Evolutionary conservation across 2,797 vertebrate genomes (phyloP).

Genomic region (Naso thynnoides): DNA sequence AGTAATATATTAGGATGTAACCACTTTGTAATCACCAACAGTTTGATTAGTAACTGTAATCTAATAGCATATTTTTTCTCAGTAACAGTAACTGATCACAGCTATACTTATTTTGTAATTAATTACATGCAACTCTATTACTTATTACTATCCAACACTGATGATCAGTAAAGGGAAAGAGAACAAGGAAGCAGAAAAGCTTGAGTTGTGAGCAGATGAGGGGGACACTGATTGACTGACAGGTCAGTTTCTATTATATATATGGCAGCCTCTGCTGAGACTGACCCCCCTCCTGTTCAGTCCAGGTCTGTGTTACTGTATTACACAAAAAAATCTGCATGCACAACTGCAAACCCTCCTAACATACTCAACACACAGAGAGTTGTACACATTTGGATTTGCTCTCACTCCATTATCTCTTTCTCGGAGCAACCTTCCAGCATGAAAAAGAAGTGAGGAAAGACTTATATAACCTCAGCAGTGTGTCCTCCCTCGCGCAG

Average conservation of each 20-base stretch:
- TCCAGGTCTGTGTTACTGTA: conserved; percentile 8
- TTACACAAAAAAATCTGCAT: conserved; percentile 25
- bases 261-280: conserved; percentile 26
- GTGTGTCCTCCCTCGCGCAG: conserved; percentile 47
- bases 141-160: too few species aligned
- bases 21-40: too few species aligned
- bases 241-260: conserved; percentile 29
- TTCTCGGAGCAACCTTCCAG: conserved; percentile 22
- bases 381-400: conserved; percentile 16
- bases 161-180: conserved; percentile 24
- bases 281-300: conserved; percentile 20
- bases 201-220: conserved; percentile 30
- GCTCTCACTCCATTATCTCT: conserved; percentile 15
- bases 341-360: conserved; percentile 5
- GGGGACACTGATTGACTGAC: conserved; percentile 54
- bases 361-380: conserved; percentile 10
- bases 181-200: conserved; percentile 23
- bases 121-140: too few species aligned
- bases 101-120: too few species aligned
- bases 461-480: conserved; percentile 53
- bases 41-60: too few species aligned
- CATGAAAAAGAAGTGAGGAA: conserved; percentile 42
- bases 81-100: too few species aligned
- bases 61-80: too few species aligned
- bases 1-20: too few species aligned